A percentile compares a stretch with the other conserved stretches of the same genome.
phyloP scores from a whole-genome alignment of 2,797 vertebrate genomes.

The Helostoma temminkii region DNA sequence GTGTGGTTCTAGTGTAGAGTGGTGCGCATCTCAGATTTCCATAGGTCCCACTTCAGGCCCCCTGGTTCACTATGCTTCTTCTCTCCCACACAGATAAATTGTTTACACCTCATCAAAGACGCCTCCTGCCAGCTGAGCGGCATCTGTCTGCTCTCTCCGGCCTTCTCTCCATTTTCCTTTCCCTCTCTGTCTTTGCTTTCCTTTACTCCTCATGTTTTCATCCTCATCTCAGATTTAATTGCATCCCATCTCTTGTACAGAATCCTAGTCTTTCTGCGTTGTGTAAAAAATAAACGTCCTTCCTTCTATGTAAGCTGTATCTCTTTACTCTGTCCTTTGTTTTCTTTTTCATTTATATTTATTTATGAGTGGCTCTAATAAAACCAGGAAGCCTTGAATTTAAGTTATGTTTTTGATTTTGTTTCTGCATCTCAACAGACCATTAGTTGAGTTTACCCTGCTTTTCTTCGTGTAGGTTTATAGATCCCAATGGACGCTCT shows the following conservation, averaged over 20 bases:
- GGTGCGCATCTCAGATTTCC: conserved; percentile 32
- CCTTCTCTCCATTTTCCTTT: conserved; percentile 79
- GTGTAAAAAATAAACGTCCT: conserved; percentile 96
- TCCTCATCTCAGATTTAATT: conserved; percentile 68
- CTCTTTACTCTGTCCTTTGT: conserved; percentile 77
- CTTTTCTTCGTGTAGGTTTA: conserved; percentile 25
- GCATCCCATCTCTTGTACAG: conserved; percentile 91
- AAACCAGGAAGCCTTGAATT: conserved; percentile 70
- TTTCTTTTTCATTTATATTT: conserved; percentile 69
- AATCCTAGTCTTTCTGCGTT: conserved; percentile 86
- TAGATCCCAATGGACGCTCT: conserved; percentile 17
- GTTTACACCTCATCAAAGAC: conserved; percentile 92
- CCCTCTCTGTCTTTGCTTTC: conserved; percentile 69
- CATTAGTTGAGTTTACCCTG: conserved; percentile 23
- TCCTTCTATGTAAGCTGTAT: conserved; percentile 84
- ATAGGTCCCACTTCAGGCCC: conserved; percentile 33
- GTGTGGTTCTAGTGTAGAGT: conserved; percentile 50
- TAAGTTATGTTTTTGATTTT: conserved; percentile 55
- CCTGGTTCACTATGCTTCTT: conserved; percentile 73
- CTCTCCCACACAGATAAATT: conserved; percentile 93
- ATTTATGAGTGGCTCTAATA: conserved; percentile 73
- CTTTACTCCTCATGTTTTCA: conserved; percentile 69
- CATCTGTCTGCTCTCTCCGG: conserved; percentile 87
- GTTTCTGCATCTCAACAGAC: conserved; percentile 51
- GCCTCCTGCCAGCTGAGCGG: conserved; percentile 87